These are phyloP conservation scores for Mustela erminea DNA, from an alignment of 2,797 vertebrate species.

Conservation along the genomic window DNA sequence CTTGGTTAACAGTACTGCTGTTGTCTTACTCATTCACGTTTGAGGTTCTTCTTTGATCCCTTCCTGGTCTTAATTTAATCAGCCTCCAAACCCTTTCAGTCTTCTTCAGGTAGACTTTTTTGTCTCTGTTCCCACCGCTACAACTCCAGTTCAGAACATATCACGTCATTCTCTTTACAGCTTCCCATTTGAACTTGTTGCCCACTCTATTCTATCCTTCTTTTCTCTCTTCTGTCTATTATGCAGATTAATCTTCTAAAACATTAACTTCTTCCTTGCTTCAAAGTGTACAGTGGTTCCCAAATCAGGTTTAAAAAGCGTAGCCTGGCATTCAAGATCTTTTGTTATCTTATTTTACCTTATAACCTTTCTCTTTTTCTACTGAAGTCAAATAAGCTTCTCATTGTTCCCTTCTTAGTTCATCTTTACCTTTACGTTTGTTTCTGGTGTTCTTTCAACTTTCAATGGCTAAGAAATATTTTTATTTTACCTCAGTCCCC, in stretches of 20 bases:
- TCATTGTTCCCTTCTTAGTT: neutral
- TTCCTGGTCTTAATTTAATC: neutral
- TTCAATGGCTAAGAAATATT: neutral
- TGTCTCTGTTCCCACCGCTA: neutral
- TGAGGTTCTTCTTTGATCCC: neutral
- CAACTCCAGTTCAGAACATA: neutral
- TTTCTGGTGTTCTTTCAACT: neutral
- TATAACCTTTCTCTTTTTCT: neutral
- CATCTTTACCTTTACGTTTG: neutral
- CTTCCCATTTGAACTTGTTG: neutral
- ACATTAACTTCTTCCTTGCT: neutral
- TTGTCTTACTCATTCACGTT: neutral
- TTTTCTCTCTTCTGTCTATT: neutral
- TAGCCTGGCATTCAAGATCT: neutral
- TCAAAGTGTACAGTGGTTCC: neutral
- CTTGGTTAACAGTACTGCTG: neutral
- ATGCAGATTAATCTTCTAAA: neutral
- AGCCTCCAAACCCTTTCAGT: neutral
- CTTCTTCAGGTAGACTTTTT: neutral
- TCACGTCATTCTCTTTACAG: neutral
- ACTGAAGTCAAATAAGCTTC: neutral
- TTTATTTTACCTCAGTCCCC: conserved; percentile 18
- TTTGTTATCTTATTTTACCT: neutral
- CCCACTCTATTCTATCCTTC: no score
- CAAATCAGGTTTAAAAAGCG: neutral